Base-by-base conservation (phyloP, 2,888 invertebrate species). In the Tanytarsus gracilentus region DNA sequence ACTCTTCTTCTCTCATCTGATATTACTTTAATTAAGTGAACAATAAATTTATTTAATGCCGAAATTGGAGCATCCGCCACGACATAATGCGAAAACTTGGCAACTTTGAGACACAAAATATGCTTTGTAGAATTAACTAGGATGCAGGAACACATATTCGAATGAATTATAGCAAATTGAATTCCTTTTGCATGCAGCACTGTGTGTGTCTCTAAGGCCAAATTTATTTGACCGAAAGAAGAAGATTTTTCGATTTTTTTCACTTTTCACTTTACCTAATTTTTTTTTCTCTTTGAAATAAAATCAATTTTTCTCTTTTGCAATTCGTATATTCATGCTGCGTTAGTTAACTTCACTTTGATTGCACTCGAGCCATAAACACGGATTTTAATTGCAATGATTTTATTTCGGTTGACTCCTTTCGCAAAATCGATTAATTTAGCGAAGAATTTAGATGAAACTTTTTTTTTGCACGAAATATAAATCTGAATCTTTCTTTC, bases 271-370 rank as follows among this genome's bases (percentile, higher is more conserved):
- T 16, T 56, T 56, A 56, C 55, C 58, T 48, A 40, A 14, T 58
- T n/a, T n/a, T n/a, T n/a, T n/a, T n/a, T n/a, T n/a, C n/a, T 58
- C 33, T 11, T 33, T 33, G 21, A 58, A 58, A 58, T 58, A 58
- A 58, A 58, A 58, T 58, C 58, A 48, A 58, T 58, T 58, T 58
- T 58, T 58, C 58, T 44, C 48, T 58, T n/a, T n/a, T 58, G 14
- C 44, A 58, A 58, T 58, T 58, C 58, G n/a, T n/a, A 58, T 30
- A 48, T 58, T 58, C 58, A 58, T 58, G 21, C 25, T 58, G 58
- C 9, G n/a, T n/a, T n/a, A n/a, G n/a, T 48, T 21, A 53, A 56
- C 40, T 55, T 33, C 25, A n/a, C 52, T 11, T 39, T 18, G 21
- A 44, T 36, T 36, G n/a, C 44, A 18, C 27, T 27, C 16, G 25